Evolutionary conservation across 1,140 invertebrate genomes (phyloP).

Genomic region (Schlechtendalia chinensis): DNA sequence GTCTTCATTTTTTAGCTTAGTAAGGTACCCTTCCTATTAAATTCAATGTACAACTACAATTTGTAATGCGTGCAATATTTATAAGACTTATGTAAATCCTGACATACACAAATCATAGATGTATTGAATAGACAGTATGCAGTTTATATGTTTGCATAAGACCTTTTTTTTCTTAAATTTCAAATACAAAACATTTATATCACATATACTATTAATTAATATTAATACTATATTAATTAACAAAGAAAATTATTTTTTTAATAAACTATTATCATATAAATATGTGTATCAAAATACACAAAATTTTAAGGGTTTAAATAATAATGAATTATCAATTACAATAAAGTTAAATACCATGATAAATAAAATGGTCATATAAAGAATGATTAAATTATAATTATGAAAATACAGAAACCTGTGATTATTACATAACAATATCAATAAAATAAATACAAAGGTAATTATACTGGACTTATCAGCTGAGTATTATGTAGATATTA

Average conservation of each 20-base stretch:
- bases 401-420: background rate
- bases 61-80: background rate
- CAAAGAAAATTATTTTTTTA: too few relatives aligned
- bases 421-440: background rate
- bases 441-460: too few relatives aligned
- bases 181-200: too few relatives aligned
- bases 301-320: background rate
- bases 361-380: background rate
- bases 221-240: too few relatives aligned
- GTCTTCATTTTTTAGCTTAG: too few relatives aligned
- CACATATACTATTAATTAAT: too few relatives aligned
- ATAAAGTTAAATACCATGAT: background rate
- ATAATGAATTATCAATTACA: background rate
- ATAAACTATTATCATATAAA: background rate
- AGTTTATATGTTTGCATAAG: too few relatives aligned
- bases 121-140: too few relatives aligned
- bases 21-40: background rate
- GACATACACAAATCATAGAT: too few relatives aligned
- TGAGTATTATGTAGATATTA: background rate
- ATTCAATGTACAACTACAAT: background rate
- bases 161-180: too few relatives aligned
- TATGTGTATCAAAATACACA: background rate
- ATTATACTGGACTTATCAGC: background rate
- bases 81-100: too few relatives aligned
- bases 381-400: background rate